A percentile compares a stretch with the other conserved stretches of the same genome.
phyloP scores from a whole-genome alignment of 2,888 invertebrate genomes.

The Melanchra persicariae region DNA sequence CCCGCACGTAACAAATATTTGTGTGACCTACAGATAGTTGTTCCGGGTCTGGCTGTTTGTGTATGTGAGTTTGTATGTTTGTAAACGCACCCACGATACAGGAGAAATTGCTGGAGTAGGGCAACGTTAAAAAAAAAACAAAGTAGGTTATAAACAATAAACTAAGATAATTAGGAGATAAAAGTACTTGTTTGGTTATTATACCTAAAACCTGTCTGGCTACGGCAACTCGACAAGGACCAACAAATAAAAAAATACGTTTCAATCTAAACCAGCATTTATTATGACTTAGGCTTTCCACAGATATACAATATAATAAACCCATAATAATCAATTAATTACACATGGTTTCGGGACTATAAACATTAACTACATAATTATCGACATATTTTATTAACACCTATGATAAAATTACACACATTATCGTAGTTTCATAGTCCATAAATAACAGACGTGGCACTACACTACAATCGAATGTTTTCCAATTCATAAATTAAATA shows the following conservation, averaged over 20 bases:
- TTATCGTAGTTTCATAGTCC: conserved; percentile 40
- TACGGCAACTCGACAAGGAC: background rate
- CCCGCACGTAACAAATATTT: no score
- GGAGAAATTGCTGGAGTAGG: no score
- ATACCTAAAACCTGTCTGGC: no score
- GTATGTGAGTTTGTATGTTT: no score
- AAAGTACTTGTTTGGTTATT: no score
- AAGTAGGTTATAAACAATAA: no score
- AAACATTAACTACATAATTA: conserved; percentile 43
- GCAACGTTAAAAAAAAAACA: no score
- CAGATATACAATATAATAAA: conserved; percentile 63
- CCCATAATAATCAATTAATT: conserved; percentile 56
- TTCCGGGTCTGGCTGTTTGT: no score
- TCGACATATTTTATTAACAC: conserved; percentile 48
- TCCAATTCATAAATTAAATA: conserved; percentile 66
- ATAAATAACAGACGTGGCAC: conserved; percentile 52
- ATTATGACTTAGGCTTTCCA: conserved; percentile 82
- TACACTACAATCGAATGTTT: conserved; percentile 44
- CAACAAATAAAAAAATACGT: conserved; percentile 9
- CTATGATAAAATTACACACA: conserved; percentile 46
- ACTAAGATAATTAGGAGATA: no score
- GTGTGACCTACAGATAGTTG: no score
- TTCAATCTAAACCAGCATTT: conserved; percentile 66
- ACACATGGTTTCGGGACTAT: conserved; percentile 44
- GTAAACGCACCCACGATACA: no score